Evolutionary conservation across 1,140 invertebrate genomes (phyloP).

Genomic region (Colletes latitarsis): DNA sequence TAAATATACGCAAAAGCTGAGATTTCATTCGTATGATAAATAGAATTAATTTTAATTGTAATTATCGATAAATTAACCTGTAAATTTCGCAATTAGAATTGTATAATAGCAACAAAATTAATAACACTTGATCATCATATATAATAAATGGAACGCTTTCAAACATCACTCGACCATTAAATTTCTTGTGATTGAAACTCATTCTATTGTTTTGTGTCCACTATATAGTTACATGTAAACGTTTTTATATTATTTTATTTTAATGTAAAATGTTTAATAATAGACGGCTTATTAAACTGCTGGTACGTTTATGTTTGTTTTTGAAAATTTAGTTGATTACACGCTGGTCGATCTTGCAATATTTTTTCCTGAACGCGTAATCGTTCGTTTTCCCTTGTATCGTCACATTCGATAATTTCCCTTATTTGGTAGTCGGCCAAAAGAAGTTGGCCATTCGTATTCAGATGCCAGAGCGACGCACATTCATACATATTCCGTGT

Average conservation of each 20-base stretch:
- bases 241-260: too few species aligned
- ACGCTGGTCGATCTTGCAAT: too few species aligned
- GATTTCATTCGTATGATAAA: slow-evolving; percentile 11
- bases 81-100: slow-evolving; percentile 16
- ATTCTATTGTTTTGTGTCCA: too few species aligned
- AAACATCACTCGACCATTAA: too few species aligned
- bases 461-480: slow-evolving; percentile 25
- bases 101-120: background rate
- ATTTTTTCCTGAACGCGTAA: background rate
- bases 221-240: too few species aligned
- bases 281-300: background rate
- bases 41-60: slow-evolving; percentile 15
- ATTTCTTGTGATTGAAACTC: too few species aligned
- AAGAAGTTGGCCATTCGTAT: slow-evolving; percentile 38
- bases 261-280: background rate
- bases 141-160: background rate
- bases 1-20: slow-evolving; percentile 31
- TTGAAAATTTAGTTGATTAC: background rate
- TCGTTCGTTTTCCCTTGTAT: background rate
- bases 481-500: slow-evolving; percentile 37
- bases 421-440: slow-evolving; percentile 56
- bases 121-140: background rate
- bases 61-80: background rate
- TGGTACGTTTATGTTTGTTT: background rate
- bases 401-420: slow-evolving; percentile 62